Evolutionary conservation across 92 coral and sea anemone genomes (phyloP).

Genomic region (Palythoa heliodiscus): DNA sequence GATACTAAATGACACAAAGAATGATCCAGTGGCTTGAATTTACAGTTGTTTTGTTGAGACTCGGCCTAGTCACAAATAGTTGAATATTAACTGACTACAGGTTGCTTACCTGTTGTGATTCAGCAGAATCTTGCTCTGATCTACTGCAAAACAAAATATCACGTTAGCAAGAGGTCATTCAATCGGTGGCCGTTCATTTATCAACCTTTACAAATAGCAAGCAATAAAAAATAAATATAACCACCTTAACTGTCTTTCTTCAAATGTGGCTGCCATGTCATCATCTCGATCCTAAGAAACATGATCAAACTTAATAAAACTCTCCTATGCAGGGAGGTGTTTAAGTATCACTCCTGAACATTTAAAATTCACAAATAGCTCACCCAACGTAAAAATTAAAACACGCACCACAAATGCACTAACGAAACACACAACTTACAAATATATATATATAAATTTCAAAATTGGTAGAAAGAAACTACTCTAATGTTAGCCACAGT

Average conservation of each 20-base stretch:
- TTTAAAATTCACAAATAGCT: background rate
- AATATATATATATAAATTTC: no score
- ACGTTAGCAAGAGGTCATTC: background rate
- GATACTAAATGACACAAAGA: background rate
- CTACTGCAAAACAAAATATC: background rate
- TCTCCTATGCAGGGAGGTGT: no score
- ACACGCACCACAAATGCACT: background rate
- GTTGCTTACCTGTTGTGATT: slow-evolving; percentile 55
- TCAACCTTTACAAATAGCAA: background rate
- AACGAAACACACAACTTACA: no score
- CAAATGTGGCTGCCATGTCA: slow-evolving; percentile 94
- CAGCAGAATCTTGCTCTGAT: slow-evolving; percentile 48
- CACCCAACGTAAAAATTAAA: background rate
- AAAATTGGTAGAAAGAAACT: background rate
- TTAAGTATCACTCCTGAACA: background rate
- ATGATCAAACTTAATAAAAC: background rate
- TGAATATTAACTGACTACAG: no score
- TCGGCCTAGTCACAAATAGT: background rate
- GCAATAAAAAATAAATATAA: background rate
- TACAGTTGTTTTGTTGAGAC: background rate
- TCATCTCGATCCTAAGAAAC: slow-evolving; percentile 82
- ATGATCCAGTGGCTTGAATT: background rate
- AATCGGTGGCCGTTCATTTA: background rate
- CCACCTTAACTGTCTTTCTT: slow-evolving; percentile 81
- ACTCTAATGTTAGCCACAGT: no score